Evolutionary conservation across 2,113 vertebrate genomes (phyloP).

Genomic region (Rattus norvegicus): DNA sequence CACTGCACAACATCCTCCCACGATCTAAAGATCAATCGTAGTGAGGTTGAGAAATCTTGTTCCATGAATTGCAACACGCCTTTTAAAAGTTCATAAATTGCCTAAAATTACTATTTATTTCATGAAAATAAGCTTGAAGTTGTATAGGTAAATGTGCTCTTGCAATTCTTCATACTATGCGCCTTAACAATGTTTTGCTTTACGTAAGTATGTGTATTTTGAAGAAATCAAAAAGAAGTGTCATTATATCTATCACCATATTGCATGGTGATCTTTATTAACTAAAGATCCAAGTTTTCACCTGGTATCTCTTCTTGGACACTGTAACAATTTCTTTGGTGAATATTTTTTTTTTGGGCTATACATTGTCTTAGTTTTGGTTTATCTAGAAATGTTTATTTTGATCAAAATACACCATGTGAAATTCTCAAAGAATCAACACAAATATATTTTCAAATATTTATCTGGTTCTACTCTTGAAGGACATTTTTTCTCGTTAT

Average conservation of each 20-base stretch:
- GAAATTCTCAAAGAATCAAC: background rate
- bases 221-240: background rate
- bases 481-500: background rate
- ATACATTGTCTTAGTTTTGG: background rate
- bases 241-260: background rate
- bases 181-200: background rate
- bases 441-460: background rate
- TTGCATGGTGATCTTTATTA: background rate
- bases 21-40: background rate
- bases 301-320: background rate
- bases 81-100: background rate
- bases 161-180: background rate
- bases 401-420: background rate
- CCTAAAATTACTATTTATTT: background rate
- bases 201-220: background rate
- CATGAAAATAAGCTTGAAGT: background rate
- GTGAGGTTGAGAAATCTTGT: background rate
- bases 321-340: background rate
- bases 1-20: background rate
- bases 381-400: background rate
- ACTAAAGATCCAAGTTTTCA: background rate
- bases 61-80: background rate
- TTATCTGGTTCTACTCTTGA: background rate
- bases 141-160: background rate
- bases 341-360: background rate